Conservation (phyloP, 2,113 vertebrate species). For the Mormoops blainvillei region DNA sequence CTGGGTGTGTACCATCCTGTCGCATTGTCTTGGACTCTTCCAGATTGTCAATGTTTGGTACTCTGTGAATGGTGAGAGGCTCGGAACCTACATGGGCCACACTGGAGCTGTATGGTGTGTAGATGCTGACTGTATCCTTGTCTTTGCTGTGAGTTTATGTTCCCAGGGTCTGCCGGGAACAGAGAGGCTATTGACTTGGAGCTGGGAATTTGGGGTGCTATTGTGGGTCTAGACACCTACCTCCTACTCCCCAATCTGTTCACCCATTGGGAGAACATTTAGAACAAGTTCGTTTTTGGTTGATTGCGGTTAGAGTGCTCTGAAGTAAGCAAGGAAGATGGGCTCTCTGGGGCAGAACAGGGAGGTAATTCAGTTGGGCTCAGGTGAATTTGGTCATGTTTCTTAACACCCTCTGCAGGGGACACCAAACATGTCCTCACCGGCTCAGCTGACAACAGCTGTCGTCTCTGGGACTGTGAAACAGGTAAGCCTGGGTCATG, state of each 20-base stretch:
- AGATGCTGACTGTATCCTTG: constrained; percentile 98
- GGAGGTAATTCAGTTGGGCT: background rate
- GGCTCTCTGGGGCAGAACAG: background rate
- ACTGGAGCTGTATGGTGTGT: constrained; percentile 98
- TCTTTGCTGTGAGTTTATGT: background rate
- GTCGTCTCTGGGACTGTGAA: constrained; percentile 97
- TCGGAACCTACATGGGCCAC: constrained; percentile 96
- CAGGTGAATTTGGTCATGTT: background rate
- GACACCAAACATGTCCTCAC: constrained; percentile 96
- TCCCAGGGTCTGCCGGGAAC: background rate
- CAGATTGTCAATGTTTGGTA: constrained; percentile 96
- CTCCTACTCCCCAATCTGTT: background rate
- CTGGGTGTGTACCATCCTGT: background rate
- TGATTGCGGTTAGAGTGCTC: background rate
- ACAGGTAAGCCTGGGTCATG: constrained; percentile 83
- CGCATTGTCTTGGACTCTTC: background rate
- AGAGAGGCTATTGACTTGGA: background rate
- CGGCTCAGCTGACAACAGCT: constrained; percentile 96
- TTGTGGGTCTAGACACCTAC: background rate
- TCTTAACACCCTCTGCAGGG: constrained; percentile 85
- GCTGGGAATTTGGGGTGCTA: background rate
- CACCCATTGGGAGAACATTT: background rate
- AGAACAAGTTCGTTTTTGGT: background rate
- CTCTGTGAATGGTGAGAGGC: constrained; percentile 94
- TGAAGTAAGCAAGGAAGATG: background rate